These are phyloP conservation scores for Micoletzkya japonica DNA, from an alignment of 2,888 invertebrate species.

Conservation along the genomic window DNA sequence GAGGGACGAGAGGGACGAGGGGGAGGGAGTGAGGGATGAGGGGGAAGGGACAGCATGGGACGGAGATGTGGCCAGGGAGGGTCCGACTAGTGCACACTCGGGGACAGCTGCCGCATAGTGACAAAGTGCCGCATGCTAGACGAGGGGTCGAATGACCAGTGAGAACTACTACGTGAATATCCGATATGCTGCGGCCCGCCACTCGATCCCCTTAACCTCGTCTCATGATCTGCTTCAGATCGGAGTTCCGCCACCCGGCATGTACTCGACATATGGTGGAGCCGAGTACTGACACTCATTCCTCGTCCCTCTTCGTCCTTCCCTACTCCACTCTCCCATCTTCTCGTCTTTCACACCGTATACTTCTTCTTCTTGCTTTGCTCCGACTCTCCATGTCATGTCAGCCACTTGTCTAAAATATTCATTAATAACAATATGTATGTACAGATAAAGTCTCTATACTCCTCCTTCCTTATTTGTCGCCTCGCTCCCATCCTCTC, in stretches of 20 bases:
- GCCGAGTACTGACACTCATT: constrained; percentile 16
- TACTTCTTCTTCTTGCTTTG: no score
- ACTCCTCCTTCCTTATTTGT: no score
- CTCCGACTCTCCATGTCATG: no score
- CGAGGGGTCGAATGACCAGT: constrained; percentile 15
- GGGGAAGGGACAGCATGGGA: not conserved
- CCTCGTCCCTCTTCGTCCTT: not conserved
- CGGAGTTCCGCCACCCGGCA: constrained; percentile 20
- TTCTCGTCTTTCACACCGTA: no score
- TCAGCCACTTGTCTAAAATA: no score
- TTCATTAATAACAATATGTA: no score
- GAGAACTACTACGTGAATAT: not conserved
- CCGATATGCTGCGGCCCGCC: not conserved
- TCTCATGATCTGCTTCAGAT: constrained; percentile 13
- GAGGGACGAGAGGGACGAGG: not conserved
- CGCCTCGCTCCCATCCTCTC: no score
- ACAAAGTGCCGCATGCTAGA: no score
- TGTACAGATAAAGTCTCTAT: no score
- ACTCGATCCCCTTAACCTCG: constrained; percentile 1
- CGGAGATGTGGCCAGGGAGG: not conserved
- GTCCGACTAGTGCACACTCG: not conserved
- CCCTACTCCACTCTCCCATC: not conserved
- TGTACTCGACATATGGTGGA: constrained; percentile 18
- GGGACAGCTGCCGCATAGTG: no score
- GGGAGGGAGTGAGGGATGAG: constrained; percentile 5